Conservation (phyloP, 2,797 vertebrate genomes). For the Bradypodion pumilum region DNA sequence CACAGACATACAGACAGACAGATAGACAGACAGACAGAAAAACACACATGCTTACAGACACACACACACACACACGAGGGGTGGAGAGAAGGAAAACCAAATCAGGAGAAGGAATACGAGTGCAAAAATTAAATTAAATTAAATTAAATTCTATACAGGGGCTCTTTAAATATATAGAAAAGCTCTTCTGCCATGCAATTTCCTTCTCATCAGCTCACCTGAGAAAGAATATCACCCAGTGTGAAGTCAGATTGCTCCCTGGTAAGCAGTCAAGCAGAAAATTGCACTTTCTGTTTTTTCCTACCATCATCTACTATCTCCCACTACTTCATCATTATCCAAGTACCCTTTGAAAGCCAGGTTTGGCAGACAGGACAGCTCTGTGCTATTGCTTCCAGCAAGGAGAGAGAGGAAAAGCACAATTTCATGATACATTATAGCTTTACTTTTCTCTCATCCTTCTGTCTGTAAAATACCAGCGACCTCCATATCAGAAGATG, state of each 20-base stretch:
- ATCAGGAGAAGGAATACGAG: no score
- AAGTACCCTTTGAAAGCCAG: background rate
- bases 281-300: background rate
- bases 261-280: conserved; percentile 4
- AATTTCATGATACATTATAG: background rate
- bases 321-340: background rate
- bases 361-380: background rate
- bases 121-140: no score
- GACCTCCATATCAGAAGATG: background rate
- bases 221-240: background rate
- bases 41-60: no score
- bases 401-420: background rate
- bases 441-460: background rate
- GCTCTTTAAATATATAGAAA: no score
- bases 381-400: background rate
- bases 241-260: background rate
- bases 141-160: no score
- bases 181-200: no score
- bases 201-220: no score
- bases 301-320: background rate
- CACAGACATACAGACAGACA: no score
- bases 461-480: background rate
- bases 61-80: no score
- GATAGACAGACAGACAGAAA: no score
- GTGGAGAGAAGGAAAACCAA: no score